Base-by-base conservation (phyloP, 2,888 invertebrate genomes). In the Diarsia rubi region DNA sequence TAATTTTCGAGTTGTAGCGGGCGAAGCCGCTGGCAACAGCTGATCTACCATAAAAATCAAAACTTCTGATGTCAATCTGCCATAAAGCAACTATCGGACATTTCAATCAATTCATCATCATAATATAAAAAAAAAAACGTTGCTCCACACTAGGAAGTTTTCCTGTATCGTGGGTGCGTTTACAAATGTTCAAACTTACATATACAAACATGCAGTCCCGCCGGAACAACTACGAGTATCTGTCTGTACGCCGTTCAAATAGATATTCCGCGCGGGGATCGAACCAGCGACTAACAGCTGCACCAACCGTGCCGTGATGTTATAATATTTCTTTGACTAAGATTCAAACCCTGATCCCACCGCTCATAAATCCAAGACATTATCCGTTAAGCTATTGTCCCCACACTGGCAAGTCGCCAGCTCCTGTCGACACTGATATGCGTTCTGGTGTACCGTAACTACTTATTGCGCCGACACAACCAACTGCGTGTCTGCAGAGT, bases 351-450 rank as follows among this genome's bases (percentile, higher is more conserved):
- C 37, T 49, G 78, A 47, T 16, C 24, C 70, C 2, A 1, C 3
- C 19, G 12, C 24, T 62, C 65, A 49, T 69, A 81, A 75, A 76
- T 57, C 65, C 16, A 8, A 37, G 14, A 52, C 21, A 21, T 31
- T 21, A 64, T 14, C 42, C 27, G 6, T 59, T 64, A 47, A 3
- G 44, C 6, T 44, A 69, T 59, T 63, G 62, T 70, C 42, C 37
- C 45, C 9, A 47, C 6, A 45, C 54, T 82, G 83, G 83, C 83
- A 63, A 0, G 6, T 21, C 19, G 67, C 83, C 86, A 85, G 69
- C 82, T 47, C 69, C 11, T 65, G 67, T 74, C 73, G 72, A 78
- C 85, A 82, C 60, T 75, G 83, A 82, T 82, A 82, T 54, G 83
- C 82, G 59, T 69, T 63, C 57, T 54, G 57, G 45, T 74, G 66